These are phyloP conservation scores for Sebastolobus alascanus DNA, from an alignment of 2,797 vertebrate genomes.

Conservation along the genomic window DNA sequence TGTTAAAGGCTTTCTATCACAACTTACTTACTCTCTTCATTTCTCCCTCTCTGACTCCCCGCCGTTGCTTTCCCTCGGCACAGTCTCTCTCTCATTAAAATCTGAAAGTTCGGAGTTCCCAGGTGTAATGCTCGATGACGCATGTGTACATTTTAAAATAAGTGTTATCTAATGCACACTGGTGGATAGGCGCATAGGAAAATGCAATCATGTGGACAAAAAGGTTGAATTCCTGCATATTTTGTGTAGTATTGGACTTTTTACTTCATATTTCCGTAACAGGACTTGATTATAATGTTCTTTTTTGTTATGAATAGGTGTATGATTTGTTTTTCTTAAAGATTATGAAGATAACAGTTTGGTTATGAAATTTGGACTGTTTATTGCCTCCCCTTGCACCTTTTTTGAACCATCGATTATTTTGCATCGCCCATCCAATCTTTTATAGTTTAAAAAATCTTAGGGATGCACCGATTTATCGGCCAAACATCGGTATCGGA, in stretches of 20 bases:
- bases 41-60: not conserved
- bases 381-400: not conserved
- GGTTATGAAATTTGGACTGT: not conserved
- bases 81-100: not conserved
- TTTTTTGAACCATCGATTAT: accelerated
- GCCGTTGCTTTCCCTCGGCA: not conserved
- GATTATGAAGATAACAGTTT: not conserved
- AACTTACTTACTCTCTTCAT: not conserved
- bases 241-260: not conserved
- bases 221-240: not conserved
- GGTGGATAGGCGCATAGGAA: not conserved
- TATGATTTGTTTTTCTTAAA: not conserved
- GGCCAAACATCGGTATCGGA: too few relatives aligned
- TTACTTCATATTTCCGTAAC: not conserved
- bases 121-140: not conserved
- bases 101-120: not conserved
- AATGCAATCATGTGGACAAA: not conserved
- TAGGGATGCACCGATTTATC: too few relatives aligned
- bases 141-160: not conserved
- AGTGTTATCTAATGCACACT: not conserved
- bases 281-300: not conserved
- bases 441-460: not conserved
- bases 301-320: not conserved
- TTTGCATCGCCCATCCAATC: not conserved
- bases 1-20: not conserved